These are phyloP conservation scores for Tipula confusa DNA, from an alignment of 2,888 invertebrate species.

Conservation along the genomic window DNA sequence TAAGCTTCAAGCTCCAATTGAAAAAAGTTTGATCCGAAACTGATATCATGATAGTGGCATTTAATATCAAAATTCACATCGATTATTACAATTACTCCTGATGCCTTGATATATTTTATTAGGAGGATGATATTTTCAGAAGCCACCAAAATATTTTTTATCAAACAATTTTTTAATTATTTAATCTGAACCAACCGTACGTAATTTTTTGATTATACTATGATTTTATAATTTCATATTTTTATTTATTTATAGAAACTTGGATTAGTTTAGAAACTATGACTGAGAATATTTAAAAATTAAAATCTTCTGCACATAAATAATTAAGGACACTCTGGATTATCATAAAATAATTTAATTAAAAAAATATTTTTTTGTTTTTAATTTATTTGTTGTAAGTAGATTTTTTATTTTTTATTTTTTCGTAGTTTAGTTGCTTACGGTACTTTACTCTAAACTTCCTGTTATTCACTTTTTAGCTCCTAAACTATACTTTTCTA, in stretches of 20 bases:
- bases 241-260: not conserved
- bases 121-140: too few relatives aligned
- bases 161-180: too few relatives aligned
- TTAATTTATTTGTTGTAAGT: not conserved
- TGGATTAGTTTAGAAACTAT: slow-evolving; percentile 5
- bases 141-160: too few relatives aligned
- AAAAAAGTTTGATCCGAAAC: too few relatives aligned
- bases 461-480: not conserved
- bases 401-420: not conserved
- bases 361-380: not conserved
- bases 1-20: too few relatives aligned
- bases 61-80: too few relatives aligned
- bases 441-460: not conserved
- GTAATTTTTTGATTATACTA: not conserved
- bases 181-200: too few relatives aligned
- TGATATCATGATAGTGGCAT: too few relatives aligned
- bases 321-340: not conserved
- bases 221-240: not conserved
- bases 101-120: too few relatives aligned
- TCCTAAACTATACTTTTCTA: too few relatives aligned
- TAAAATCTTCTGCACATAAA: not conserved
- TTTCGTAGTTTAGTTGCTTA: not conserved
- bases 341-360: not conserved
- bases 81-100: too few relatives aligned
- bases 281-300: not conserved